Evolutionary conservation across 2,888 invertebrate species (phyloP).

Genomic region (Pheosia gnoma): DNA sequence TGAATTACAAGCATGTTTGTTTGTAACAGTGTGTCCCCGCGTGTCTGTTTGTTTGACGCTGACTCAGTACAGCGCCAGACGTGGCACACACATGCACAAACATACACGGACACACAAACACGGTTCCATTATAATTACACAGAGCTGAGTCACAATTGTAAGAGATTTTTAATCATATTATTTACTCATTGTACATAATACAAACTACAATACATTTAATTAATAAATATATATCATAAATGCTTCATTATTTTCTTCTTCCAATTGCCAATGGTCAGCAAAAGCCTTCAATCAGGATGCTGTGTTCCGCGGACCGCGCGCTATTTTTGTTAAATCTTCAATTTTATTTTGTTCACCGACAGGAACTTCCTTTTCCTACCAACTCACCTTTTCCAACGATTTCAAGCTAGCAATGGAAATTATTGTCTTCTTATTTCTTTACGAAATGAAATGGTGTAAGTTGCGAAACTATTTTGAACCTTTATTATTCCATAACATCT

Average conservation of each 20-base stretch:
- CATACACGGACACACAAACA: not conserved
- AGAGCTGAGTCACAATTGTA: not conserved
- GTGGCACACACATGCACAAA: conserved; percentile 10
- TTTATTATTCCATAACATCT: not conserved
- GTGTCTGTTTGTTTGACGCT: conserved; percentile 20
- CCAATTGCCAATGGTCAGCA: too few species aligned
- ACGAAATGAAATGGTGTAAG: not conserved
- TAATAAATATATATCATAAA: too few species aligned
- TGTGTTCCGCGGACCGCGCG: too few species aligned
- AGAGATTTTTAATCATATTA: not conserved
- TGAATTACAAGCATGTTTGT: not conserved
- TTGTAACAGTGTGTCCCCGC: conserved; percentile 18
- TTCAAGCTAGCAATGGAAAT: not conserved
- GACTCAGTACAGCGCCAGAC: conserved; percentile 34
- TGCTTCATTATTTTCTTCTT: too few species aligned
- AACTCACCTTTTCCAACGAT: not conserved
- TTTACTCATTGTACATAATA: not conserved
- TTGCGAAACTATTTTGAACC: not conserved
- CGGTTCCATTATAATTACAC: not conserved
- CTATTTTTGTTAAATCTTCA: too few species aligned
- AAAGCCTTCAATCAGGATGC: too few species aligned
- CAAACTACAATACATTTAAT: too few species aligned
- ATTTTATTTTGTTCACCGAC: not conserved
- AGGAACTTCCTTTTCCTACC: not conserved
- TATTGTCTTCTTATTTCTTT: not conserved